Base-by-base conservation (phyloP, 2,797 vertebrate species). In the Ibycter americanus region DNA sequence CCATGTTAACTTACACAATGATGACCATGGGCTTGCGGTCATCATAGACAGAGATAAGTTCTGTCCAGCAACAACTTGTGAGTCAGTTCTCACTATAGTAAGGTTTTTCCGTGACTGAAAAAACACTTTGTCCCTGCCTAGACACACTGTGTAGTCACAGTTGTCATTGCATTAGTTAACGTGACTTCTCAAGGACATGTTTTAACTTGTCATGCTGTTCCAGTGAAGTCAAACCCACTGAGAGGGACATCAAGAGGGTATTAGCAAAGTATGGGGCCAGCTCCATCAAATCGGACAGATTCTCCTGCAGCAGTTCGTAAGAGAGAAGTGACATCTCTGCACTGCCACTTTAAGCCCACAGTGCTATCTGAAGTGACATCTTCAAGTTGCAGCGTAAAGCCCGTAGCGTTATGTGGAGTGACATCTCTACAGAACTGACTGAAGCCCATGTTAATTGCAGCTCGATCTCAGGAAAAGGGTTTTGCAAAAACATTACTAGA, bases 111-210 rank as follows among this genome's bases (percentile, higher is more conserved):
- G 3, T 66, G 89, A 83, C 20, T 89, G 82, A 91, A 95, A 91
- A 73, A 77, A 56, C 52, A 62, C 46, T 97, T 85, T 87, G 63
- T 89, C 72, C 84, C 76, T 91, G 87, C 76, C 68, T 54, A 82
- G 38, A 82, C 38, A 31, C 63, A 55, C 29, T 11, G 54, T 66
- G 72, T 78, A 91, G 90, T 65, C 83, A 86, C 40, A 5, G 87
- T 92, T 92, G 86, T 88, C 6, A 0, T 62, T 92, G 82, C 76
- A 92, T 97, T 94, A 61, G 54, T 89, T 97, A 96, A 86, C 8
- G 6, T 52, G 93, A 96, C 76, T 91, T 93, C 76, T 88, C 95
- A 96, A 97, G 96, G 93, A 90, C 96, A 40, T 61, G 77, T 95
- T 97, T 91, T 94, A 95, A 72, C 84, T 94, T 95, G 95, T 94